These are phyloP conservation scores for Corythornis cristatus DNA, from an alignment of 2,113 vertebrate species.

Conservation along the genomic window DNA sequence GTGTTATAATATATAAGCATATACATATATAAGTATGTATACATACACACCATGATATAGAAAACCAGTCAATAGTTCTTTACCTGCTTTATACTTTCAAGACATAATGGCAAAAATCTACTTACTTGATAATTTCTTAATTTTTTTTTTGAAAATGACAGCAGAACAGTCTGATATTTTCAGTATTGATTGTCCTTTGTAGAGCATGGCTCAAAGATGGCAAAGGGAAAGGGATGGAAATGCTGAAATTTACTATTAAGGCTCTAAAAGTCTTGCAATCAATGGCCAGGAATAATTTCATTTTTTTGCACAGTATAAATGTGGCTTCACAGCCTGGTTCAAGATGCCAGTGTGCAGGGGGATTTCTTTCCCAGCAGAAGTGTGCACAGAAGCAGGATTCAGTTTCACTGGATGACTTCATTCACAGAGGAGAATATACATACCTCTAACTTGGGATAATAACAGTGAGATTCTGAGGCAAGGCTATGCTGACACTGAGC, in stretches of 20 bases:
- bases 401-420: background rate
- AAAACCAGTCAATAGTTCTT: background rate
- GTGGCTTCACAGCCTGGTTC: constrained; percentile 6
- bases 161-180: constrained; percentile 45
- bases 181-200: constrained; percentile 56
- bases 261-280: constrained; percentile 68
- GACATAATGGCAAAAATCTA: background rate
- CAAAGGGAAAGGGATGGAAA: constrained; percentile 55
- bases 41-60: background rate
- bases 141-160: constrained; percentile 25
- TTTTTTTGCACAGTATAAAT: constrained; percentile 48
- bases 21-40: background rate
- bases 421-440: constrained; percentile 23
- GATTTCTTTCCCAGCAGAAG: constrained; percentile 13
- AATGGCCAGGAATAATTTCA: constrained; percentile 67
- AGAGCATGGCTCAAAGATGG: constrained; percentile 36
- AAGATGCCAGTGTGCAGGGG: constrained; percentile 36
- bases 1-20: background rate
- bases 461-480: constrained; percentile 31
- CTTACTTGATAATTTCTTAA: background rate
- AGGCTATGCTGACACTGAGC: background rate
- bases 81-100: background rate
- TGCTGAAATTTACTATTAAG: constrained; percentile 54
- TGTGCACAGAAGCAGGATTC: constrained; percentile 24
- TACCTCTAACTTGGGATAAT: constrained; percentile 26